phyloP scores from a whole-genome alignment of 2,888 invertebrate species.

The Stictocephala bisonia region DNA sequence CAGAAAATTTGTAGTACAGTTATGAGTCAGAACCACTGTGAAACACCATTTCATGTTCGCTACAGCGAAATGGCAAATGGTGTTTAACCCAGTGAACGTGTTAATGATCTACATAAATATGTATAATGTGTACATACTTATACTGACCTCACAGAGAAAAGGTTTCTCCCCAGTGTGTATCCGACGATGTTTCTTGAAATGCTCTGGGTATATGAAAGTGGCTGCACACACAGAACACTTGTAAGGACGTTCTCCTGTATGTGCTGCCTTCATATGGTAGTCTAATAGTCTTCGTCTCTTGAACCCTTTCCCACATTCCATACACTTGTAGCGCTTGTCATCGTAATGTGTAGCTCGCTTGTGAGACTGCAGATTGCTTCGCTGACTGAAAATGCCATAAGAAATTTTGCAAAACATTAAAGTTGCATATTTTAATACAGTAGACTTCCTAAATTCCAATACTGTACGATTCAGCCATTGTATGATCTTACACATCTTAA shows the following conservation, averaged over 20 bases:
- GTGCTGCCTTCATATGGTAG: conserved; percentile 84
- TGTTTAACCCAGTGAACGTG: too few relatives aligned
- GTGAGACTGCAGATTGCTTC: conserved; percentile 85
- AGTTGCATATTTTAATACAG: too few relatives aligned
- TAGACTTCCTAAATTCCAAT: too few relatives aligned
- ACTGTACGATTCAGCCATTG: too few relatives aligned
- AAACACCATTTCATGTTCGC: too few relatives aligned
- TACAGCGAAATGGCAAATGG: too few relatives aligned
- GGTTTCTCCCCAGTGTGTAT: conserved; percentile 85
- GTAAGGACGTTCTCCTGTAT: conserved; percentile 83
- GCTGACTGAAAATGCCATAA: conserved; percentile 69
- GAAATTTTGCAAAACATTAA: too few relatives aligned
- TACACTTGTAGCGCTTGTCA: conserved; percentile 78
- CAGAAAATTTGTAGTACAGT: too few relatives aligned
- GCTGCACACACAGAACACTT: conserved; percentile 79
- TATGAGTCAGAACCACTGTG: too few relatives aligned
- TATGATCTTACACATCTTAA: too few relatives aligned
- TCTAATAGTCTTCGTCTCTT: conserved; percentile 79
- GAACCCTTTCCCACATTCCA: conserved; percentile 78
- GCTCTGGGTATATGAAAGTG: conserved; percentile 85
- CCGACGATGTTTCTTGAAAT: conserved; percentile 81
- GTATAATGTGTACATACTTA: too few relatives aligned
- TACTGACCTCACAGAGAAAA: conserved; percentile 75
- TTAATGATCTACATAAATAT: too few relatives aligned
- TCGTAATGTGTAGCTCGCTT: conserved; percentile 82